Evolutionary conservation across 2,888 invertebrate genomes (phyloP).

Genomic region (Neoitamus cyanurus): DNA sequence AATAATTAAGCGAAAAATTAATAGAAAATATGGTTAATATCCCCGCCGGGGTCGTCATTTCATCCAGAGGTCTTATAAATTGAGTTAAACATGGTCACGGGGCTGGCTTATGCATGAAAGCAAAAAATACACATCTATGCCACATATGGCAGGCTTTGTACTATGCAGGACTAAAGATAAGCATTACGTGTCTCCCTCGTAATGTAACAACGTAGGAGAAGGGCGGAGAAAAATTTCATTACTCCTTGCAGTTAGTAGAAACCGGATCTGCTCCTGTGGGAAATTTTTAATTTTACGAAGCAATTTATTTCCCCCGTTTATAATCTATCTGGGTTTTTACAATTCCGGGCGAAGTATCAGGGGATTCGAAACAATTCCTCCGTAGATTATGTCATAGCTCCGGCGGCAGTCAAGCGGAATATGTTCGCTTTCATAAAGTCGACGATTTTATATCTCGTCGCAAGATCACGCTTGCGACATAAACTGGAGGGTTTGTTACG

Average conservation of each 20-base stretch:
- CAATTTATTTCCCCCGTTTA: not conserved
- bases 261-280: not conserved
- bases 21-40: too few relatives aligned
- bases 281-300: constrained; percentile 5
- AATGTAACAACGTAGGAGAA: not conserved
- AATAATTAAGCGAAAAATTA: too few relatives aligned
- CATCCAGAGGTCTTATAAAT: too few relatives aligned
- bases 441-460: constrained; percentile 1
- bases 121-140: too few relatives aligned
- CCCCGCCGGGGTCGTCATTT: too few relatives aligned
- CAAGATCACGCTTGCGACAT: constrained; percentile 3
- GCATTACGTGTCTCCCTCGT: not conserved
- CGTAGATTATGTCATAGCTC: not conserved
- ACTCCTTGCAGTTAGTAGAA: not conserved
- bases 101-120: too few relatives aligned
- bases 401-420: not conserved
- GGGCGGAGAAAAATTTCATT: not conserved
- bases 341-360: not conserved
- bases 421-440: constrained; percentile 20
- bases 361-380: not conserved
- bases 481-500: constrained; percentile 22
- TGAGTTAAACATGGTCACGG: too few relatives aligned
- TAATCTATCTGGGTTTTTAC: not conserved
- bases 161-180: not conserved
- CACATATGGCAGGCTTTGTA: not conserved